These are phyloP conservation scores for Aphrocallistes beatrix DNA, from an alignment of 37 sponge, comb jelly and placozoan genomes.

Conservation along the genomic window DNA sequence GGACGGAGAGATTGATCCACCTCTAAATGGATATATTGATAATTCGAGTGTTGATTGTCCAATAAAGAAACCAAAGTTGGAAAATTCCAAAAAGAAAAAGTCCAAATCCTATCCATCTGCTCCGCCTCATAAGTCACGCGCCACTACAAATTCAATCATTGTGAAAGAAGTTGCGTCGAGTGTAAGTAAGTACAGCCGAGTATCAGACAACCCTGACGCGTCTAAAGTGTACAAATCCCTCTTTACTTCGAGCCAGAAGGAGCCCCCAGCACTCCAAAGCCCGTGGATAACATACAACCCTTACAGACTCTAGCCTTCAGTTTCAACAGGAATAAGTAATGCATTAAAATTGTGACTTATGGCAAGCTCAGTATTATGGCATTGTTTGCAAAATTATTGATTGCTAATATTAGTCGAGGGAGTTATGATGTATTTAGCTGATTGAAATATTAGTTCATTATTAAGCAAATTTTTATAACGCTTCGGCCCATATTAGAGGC, in stretches of 20 bases:
- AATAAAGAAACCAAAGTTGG: not conserved
- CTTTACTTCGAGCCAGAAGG: conserved; percentile 55
- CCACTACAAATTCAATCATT: not conserved
- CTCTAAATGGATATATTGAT: no score
- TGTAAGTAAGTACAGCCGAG: not conserved
- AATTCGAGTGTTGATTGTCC: not conserved
- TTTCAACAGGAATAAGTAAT: no score
- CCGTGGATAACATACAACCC: conserved; percentile 76
- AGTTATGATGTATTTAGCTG: no score
- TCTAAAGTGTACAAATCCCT: conserved; percentile 64
- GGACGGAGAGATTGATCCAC: no score
- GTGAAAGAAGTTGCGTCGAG: not conserved
- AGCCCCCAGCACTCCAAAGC: conserved; percentile 25
- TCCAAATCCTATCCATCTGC: not conserved
- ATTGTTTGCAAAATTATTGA: no score
- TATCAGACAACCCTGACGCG: conserved; percentile 32
- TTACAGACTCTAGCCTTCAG: conserved; percentile 32
- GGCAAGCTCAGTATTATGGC: no score
- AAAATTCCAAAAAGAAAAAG: not conserved
- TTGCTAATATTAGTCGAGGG: no score
- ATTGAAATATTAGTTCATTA: no score
- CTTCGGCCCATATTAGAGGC: no score
- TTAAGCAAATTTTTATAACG: no score
- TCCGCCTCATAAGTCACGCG: not conserved
- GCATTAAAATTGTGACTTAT: no score